phyloP scores from a whole-genome alignment of 2,113 vertebrate species.

The Leiothrix lutea region DNA sequence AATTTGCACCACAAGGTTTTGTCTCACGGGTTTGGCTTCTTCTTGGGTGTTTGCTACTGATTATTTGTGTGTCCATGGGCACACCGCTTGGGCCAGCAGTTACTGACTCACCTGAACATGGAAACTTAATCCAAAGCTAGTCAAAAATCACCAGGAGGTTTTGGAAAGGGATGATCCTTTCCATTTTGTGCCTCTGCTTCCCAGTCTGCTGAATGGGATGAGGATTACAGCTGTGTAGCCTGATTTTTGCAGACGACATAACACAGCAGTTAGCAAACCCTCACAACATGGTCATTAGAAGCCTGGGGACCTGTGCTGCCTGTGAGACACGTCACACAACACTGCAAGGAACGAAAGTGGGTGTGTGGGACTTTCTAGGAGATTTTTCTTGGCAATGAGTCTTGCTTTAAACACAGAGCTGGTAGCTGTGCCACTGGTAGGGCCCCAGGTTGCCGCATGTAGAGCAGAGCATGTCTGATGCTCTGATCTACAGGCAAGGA shows the following conservation, averaged over 20 bases:
- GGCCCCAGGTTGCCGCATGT: accelerated
- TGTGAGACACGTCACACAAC: neutral
- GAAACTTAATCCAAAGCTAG: neutral
- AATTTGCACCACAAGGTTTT: neutral
- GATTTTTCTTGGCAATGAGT: neutral
- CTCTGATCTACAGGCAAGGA: slow-evolving; percentile 12
- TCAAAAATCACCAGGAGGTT: neutral
- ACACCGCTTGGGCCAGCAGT: neutral
- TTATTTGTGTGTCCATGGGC: neutral
- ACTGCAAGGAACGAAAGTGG: neutral
- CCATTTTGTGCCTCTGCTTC: neutral
- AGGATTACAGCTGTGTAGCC: neutral
- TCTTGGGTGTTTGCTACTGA: neutral
- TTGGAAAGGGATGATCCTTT: neutral
- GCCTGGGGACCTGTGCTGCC: neutral
- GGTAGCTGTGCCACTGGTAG: slow-evolving; percentile 3
- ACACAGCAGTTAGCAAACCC: neutral
- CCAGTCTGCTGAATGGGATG: neutral
- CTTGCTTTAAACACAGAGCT: neutral
- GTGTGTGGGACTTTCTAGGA: neutral
- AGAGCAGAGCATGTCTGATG: neutral
- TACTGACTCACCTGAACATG: neutral
- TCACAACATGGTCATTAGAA: neutral
- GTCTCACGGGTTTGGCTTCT: neutral
- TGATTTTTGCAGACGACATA: neutral